These are phyloP conservation scores for Drosophila pruinosa DNA, from an alignment of 1,140 invertebrate species.

Conservation along the genomic window DNA sequence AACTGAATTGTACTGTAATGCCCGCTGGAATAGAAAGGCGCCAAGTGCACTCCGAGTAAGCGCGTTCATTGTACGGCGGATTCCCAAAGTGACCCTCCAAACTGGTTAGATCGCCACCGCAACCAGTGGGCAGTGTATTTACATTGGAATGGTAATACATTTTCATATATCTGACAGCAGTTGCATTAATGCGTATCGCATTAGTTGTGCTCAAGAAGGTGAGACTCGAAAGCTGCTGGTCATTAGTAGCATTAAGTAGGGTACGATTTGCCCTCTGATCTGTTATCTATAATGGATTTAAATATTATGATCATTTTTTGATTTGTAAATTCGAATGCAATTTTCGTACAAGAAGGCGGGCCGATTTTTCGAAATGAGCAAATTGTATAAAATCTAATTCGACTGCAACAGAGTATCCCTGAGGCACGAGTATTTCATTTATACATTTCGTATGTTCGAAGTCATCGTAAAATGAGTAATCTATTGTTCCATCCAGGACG, in stretches of 20 bases:
- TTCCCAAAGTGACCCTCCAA: conserved; percentile 88
- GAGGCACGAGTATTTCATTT: conserved; percentile 45
- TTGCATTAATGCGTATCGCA: conserved; percentile 83
- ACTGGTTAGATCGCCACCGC: conserved; percentile 89
- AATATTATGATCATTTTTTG: background rate
- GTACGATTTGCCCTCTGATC: conserved; percentile 83
- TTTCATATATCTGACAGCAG: conserved; percentile 83
- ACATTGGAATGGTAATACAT: conserved; percentile 86
- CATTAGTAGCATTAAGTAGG: conserved; percentile 81
- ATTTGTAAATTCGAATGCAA: background rate
- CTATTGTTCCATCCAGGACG: conserved; percentile 23
- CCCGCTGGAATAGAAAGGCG: conserved; percentile 86
- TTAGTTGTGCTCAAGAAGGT: conserved; percentile 85
- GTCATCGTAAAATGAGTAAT: background rate
- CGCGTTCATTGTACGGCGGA: conserved; percentile 87
- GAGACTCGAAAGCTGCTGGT: conserved; percentile 60
- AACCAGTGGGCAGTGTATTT: conserved; percentile 86
- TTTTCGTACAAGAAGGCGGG: background rate
- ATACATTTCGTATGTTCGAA: conserved; percentile 2
- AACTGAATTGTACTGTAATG: conserved; percentile 84
- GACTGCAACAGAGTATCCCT: conserved; percentile 30
- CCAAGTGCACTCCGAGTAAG: conserved; percentile 87
- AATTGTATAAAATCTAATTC: background rate
- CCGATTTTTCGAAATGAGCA: background rate
- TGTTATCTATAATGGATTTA: conserved; percentile 83